Conservation (phyloP, 2,113 vertebrate species). For the Forbesichthys agassizii region DNA sequence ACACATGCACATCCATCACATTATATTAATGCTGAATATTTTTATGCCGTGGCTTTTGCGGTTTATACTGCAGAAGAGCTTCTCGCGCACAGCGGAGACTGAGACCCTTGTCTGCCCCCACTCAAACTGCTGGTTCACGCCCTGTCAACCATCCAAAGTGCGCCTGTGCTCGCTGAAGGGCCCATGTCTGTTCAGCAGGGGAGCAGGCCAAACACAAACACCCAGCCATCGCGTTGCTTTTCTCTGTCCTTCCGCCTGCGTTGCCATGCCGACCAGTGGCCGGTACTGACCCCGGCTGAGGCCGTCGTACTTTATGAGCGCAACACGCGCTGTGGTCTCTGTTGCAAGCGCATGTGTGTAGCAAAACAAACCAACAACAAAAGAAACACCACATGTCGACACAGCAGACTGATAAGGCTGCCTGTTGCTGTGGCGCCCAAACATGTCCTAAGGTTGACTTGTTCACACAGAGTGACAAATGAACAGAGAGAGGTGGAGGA, state of each 20-base stretch:
- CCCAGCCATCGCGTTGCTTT: slow-evolving; percentile 21
- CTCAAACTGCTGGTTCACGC: not conserved
- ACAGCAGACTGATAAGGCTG: not conserved
- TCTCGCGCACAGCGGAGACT: not conserved
- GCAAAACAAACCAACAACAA: too few relatives aligned
- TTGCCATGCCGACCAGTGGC: slow-evolving; percentile 64
- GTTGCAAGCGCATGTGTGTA: not conserved
- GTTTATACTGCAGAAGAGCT: too few relatives aligned
- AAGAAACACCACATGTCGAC: too few relatives aligned
- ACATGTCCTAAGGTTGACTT: slow-evolving; percentile 5
- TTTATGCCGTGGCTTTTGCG: too few relatives aligned
- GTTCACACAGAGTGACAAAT: too few relatives aligned
- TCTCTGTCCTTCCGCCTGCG: slow-evolving; percentile 12
- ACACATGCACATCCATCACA: too few relatives aligned
- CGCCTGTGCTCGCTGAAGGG: not conserved
- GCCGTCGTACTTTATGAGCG: slow-evolving; percentile 14
- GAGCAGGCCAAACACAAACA: slow-evolving; percentile 6
- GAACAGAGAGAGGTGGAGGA: not conserved
- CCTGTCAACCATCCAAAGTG: not conserved
- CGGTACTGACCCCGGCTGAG: slow-evolving; percentile 15
- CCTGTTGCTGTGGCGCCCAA: not conserved
- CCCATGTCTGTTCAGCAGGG: slow-evolving; percentile 11
- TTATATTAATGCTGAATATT: too few relatives aligned
- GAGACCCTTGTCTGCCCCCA: not conserved
- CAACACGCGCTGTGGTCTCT: not conserved